A percentile compares a stretch with the other conserved stretches of the same genome.
phyloP scores from a whole-genome alignment of 2,797 vertebrate species.

The Macrochelys suwanniensis region DNA sequence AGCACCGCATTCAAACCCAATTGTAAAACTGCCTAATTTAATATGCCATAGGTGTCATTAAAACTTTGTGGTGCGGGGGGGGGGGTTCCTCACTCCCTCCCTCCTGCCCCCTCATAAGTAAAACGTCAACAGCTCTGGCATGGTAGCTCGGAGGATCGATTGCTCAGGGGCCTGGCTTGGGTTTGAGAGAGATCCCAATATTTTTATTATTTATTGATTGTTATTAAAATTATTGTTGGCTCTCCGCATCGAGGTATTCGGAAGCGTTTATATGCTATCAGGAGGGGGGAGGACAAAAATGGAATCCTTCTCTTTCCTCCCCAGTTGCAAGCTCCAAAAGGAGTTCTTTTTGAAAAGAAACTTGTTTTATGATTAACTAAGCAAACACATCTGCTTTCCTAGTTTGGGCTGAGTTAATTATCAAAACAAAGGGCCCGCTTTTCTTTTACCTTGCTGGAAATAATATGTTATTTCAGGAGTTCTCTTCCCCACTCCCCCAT shows the following conservation, averaged over 20 bases:
- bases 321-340: conserved; percentile 62
- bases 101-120: background rate
- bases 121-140: conserved; percentile 65
- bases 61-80: conserved; percentile 55
- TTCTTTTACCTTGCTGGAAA: conserved; percentile 81
- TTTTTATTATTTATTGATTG: background rate
- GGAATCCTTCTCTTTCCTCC: conserved; percentile 28
- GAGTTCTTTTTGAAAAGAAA: conserved; percentile 79
- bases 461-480: conserved; percentile 84
- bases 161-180: conserved; percentile 38
- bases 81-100: background rate
- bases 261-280: conserved; percentile 45
- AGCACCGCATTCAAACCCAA: conserved; percentile 78
- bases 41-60: conserved; percentile 82
- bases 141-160: conserved; percentile 42
- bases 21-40: conserved; percentile 83
- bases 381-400: conserved; percentile 86
- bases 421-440: conserved; percentile 81
- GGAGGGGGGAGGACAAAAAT: conserved; percentile 37
- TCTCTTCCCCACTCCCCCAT: conserved; percentile 39
- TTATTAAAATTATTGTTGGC: background rate
- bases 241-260: conserved; percentile 57
- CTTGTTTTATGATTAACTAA: conserved; percentile 84
- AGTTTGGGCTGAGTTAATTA: conserved; percentile 83
- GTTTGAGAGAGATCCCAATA: conserved; percentile 18